Base-by-base conservation (phyloP, 1,140 invertebrate genomes). In the Pseudomyrmex dendroicus region DNA sequence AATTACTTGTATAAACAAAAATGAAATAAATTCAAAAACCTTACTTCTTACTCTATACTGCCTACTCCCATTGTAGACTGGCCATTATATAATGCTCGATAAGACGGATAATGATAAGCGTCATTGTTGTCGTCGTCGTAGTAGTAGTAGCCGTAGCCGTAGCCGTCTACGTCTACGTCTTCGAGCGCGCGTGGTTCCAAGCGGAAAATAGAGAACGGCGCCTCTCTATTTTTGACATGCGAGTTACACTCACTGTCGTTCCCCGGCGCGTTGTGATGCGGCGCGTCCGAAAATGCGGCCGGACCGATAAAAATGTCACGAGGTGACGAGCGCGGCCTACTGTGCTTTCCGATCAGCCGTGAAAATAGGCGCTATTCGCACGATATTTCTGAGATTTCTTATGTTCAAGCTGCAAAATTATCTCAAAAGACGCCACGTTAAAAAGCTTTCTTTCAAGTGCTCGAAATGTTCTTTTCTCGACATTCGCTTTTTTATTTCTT, bases 21-120 rank as follows among this genome's bases (percentile, higher is more conserved):
- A n/a, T n/a, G n/a, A n/a, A n/a, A n/a, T n/a, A n/a, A n/a, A n/a
- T n/a, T n/a, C n/a, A n/a, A n/a, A n/a, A n/a, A n/a, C n/a, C n/a
- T n/a, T n/a, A n/a, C n/a, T n/a, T n/a, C n/a, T n/a, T n/a, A n/a
- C n/a, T n/a, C n/a, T n/a, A n/a, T n/a, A n/a, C n/a, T n/a, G n/a
- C n/a, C n/a, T n/a, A n/a, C n/a, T n/a, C n/a, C n/a, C n/a, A n/a
- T n/a, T n/a, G n/a, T n/a, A n/a, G n/a, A n/a, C n/a, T n/a, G n/a
- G n/a, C n/a, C n/a, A n/a, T 89, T 89, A 89, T 87, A 77, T 89
- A 89, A 89, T 84, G 22, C 59, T 15, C 64, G 88, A 89, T 89
- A 89, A 89, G 87, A 62, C 83, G 86, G 67, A 89, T 89, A 86
- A 89, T 63, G 78, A 72, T 72, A 80, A 80, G 66, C 64, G 48